Conservation (phyloP, 2,888 invertebrate genomes). For the Magallana nippona region DNA sequence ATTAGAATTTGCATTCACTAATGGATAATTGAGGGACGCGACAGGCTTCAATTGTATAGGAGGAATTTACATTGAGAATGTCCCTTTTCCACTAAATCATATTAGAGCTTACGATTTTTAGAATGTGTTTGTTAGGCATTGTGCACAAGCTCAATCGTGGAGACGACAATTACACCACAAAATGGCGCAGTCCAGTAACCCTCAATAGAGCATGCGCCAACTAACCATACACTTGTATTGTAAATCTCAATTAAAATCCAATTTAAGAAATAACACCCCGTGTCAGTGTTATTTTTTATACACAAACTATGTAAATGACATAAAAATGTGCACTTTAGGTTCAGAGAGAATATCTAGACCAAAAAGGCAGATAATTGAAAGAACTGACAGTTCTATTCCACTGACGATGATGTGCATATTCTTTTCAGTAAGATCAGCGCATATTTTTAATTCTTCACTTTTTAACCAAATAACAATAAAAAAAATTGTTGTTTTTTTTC, state of each 20-base stretch:
- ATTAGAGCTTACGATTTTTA: neutral
- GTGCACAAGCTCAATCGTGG: neutral
- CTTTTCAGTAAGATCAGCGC: neutral
- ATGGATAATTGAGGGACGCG: no score
- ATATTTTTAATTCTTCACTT: neutral
- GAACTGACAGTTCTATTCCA: neutral
- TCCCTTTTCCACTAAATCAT: constrained; percentile 4
- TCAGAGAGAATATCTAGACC: neutral
- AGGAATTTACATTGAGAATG: no score
- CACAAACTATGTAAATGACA: neutral
- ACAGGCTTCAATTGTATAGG: no score
- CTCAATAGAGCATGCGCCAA: constrained; percentile 31
- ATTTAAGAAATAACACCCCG: constrained; percentile 16
- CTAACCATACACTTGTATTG: neutral
- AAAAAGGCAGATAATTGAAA: constrained; percentile 26
- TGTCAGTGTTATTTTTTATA: neutral
- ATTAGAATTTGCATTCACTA: no score
- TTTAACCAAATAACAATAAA: neutral
- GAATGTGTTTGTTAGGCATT: neutral
- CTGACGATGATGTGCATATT: neutral
- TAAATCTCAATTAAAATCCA: constrained; percentile 31
- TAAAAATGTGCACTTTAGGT: constrained; percentile 10
- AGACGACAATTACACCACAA: constrained; percentile 5
- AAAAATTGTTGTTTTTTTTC: neutral
- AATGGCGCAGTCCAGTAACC: constrained; percentile 1